These are phyloP conservation scores for Anguilla marmorata DNA, from an alignment of 2,797 vertebrate species.

Conservation along the genomic window DNA sequence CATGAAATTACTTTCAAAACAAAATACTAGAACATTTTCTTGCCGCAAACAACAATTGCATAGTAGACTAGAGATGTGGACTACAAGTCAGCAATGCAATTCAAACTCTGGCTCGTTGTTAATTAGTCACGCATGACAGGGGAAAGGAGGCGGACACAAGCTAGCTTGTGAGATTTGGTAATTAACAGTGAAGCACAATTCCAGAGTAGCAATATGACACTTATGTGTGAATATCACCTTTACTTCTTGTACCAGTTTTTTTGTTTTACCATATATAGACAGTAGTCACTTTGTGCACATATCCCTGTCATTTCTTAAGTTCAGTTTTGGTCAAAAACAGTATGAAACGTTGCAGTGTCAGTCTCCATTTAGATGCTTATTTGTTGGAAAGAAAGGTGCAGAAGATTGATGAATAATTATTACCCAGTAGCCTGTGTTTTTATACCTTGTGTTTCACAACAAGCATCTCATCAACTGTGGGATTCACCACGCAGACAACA, in stretches of 20 bases:
- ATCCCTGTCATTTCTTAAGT: neutral
- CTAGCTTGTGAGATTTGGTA: neutral
- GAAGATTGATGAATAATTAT: neutral
- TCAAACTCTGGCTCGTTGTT: neutral
- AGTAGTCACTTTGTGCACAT: too few species aligned
- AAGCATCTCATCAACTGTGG: slow-evolving; percentile 5
- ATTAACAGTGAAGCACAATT: neutral
- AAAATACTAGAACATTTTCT: neutral
- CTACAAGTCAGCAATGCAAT: neutral
- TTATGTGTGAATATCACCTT: neutral
- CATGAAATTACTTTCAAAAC: neutral
- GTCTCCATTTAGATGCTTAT: neutral
- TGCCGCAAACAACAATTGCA: neutral
- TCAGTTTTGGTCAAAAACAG: neutral
- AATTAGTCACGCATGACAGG: slow-evolving; percentile 10
- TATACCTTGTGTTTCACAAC: neutral
- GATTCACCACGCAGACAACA: slow-evolving; percentile 1
- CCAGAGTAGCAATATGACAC: slow-evolving; percentile 2
- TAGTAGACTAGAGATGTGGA: neutral
- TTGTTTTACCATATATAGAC: neutral
- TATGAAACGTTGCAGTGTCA: neutral
- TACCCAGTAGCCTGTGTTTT: neutral
- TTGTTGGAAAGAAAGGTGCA: neutral
- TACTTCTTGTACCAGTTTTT: neutral
- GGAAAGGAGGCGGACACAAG: neutral